Percentiles rank a stretch among this genome's conserved stretches.
Evolutionary conservation across 2,113 vertebrate species (phyloP).

Genomic region (Micromys minutus): DNA sequence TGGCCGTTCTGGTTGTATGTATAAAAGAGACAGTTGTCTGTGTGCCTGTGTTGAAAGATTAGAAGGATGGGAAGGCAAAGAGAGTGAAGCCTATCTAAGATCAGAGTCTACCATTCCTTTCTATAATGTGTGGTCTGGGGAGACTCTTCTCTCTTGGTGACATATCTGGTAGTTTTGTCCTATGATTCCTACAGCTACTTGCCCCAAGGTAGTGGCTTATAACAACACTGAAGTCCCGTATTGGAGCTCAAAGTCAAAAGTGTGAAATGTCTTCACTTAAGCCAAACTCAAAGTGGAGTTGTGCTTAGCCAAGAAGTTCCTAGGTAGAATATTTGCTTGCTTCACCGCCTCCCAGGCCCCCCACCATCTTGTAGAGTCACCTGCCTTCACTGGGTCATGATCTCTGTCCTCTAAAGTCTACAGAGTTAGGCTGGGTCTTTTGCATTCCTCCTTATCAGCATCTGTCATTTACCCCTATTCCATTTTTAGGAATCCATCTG

Average conservation of each 20-base stretch:
- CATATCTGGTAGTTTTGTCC: neutral
- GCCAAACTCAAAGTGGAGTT: neutral
- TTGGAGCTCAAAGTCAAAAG: neutral
- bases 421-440: neutral
- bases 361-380: neutral
- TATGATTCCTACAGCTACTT: neutral
- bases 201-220: neutral
- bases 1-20: neutral
- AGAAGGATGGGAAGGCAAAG: neutral
- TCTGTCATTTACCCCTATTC: neutral
- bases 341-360: no score
- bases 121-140: no score
- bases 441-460: accelerated
- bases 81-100: neutral
- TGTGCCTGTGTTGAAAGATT: neutral
- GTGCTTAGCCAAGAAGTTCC: neutral
- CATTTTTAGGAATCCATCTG: neutral
- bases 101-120: neutral
- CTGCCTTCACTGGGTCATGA: neutral
- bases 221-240: neutral
- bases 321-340: neutral
- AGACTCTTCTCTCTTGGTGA: neutral
- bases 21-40: neutral
- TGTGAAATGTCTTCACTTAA: neutral
- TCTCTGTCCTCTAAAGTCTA: neutral